phyloP scores from a whole-genome alignment of 2,797 vertebrate species.

The Nyctalus aviator region DNA sequence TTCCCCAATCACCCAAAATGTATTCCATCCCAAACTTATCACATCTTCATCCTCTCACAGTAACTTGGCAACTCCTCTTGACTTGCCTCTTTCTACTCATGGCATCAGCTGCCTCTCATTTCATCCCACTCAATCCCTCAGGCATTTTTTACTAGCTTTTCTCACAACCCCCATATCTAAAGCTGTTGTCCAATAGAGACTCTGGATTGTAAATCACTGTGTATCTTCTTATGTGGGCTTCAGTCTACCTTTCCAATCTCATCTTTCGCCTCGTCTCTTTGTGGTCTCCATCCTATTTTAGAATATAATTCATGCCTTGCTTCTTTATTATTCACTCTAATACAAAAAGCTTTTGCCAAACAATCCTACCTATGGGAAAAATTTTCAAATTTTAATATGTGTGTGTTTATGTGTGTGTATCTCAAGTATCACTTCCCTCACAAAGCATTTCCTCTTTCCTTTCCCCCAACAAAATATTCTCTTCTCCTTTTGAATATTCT shows the following conservation, averaged over 20 bases:
- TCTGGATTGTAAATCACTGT: not conserved
- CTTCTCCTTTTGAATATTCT: not conserved
- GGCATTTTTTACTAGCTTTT: not conserved
- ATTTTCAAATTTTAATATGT: not conserved
- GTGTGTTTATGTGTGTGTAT: too few species aligned
- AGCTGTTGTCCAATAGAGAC: not conserved
- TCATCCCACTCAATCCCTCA: accelerated
- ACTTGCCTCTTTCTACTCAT: not conserved
- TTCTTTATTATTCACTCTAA: constrained; percentile 6
- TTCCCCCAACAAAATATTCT: not conserved
- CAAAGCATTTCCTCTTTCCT: not conserved
- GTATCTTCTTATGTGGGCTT: not conserved
- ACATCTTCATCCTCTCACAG: not conserved
- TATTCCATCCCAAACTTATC: not conserved
- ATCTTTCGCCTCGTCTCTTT: not conserved
- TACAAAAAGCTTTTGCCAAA: not conserved
- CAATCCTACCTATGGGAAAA: not conserved
- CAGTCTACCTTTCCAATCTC: not conserved
- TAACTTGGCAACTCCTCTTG: not conserved
- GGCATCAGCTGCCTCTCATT: not conserved
- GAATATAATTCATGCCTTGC: not conserved
- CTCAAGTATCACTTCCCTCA: not conserved
- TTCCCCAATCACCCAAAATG: not conserved
- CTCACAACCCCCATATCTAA: not conserved
- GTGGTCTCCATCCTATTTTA: not conserved